Percentiles rank a stretch among this genome's conserved stretches.
Conservation (phyloP, 2,888 invertebrate species). For the Timandra comae region DNA sequence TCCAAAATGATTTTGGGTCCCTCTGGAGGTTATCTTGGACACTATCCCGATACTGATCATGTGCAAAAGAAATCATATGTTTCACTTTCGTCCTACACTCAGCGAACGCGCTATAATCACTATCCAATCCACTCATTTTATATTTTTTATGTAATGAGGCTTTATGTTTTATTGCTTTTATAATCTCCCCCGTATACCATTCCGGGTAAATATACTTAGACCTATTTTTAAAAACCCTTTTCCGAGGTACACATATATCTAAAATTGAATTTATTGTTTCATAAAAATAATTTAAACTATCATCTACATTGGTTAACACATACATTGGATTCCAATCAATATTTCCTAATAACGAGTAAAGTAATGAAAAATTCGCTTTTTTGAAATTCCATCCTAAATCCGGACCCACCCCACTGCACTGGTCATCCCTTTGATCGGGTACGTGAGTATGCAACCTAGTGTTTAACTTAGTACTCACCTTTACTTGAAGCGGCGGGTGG, state of each 20-base stretch:
- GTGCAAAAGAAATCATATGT: no score
- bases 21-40: no score
- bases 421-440: not conserved
- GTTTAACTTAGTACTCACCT: no score
- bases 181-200: not conserved
- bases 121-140: not conserved
- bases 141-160: not conserved
- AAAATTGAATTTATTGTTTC: not conserved
- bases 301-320: not conserved
- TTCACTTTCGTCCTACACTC: no score
- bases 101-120: no score
- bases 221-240: no score
- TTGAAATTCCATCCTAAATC: not conserved
- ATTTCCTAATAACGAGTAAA: not conserved
- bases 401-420: not conserved
- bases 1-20: no score
- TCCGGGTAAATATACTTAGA: not conserved
- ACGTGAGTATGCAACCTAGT: no score
- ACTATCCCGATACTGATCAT: no score
- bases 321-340: not conserved
- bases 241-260: not conserved
- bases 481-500: not conserved
- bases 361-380: not conserved
- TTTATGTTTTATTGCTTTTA: not conserved
- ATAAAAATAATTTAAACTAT: not conserved